Conservation (phyloP, 2,797 vertebrate species). For the Lutjanus campechanus region DNA sequence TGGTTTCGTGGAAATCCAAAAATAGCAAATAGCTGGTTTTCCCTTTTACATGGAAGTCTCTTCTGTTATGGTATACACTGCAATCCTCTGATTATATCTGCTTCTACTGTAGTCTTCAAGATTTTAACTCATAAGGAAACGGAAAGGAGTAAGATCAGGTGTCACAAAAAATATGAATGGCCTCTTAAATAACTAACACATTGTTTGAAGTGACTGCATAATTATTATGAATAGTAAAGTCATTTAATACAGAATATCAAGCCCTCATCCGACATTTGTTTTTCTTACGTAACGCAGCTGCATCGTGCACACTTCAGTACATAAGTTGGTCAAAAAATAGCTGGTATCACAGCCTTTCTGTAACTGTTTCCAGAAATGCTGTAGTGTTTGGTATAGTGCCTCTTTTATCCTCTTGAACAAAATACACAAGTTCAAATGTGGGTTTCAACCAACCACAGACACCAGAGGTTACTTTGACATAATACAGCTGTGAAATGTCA, state of each 20-base stretch:
- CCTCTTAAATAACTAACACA: background rate
- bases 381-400: background rate
- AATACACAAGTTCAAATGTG: background rate
- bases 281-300: background rate
- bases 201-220: background rate
- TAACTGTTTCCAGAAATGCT: background rate
- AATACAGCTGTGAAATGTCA: background rate
- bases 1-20: constrained; percentile 67
- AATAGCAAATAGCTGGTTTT: constrained; percentile 62
- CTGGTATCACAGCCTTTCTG: background rate
- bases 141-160: background rate
- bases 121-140: constrained; percentile 21
- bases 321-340: constrained; percentile 21
- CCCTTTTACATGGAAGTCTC: background rate
- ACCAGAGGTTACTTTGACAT: background rate
- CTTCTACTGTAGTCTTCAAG: constrained; percentile 2
- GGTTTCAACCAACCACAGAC: background rate
- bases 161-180: background rate
- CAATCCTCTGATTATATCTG: constrained; percentile 37
- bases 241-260: background rate
- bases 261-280: background rate
- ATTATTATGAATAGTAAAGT: no score
- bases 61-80: constrained; percentile 32
- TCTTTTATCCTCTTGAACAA: constrained; percentile 6
- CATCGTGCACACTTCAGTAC: background rate